Evolutionary conservation across 2,888 invertebrate genomes (phyloP).

Genomic region (Clivina fossor): DNA sequence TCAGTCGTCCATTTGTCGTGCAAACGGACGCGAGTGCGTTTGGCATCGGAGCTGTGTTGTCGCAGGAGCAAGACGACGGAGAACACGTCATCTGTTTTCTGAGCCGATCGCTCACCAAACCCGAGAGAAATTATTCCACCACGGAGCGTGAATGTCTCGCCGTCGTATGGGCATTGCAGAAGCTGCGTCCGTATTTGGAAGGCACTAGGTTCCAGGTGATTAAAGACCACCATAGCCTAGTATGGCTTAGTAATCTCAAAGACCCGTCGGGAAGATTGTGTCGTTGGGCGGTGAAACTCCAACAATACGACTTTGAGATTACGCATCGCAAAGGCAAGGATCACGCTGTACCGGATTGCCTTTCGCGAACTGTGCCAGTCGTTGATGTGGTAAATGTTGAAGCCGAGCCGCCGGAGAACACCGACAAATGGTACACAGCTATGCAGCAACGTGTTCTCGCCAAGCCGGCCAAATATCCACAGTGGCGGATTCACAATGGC

Average conservation of each 20-base stretch:
- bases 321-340: neutral
- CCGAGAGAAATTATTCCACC: slow-evolving; percentile 34
- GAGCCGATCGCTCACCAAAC: slow-evolving; percentile 26
- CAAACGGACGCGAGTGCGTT: slow-evolving; percentile 27
- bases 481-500: neutral
- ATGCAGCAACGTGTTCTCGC: neutral
- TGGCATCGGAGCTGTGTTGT: slow-evolving; percentile 20
- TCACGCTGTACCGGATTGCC: slow-evolving; percentile 1
- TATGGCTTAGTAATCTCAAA: slow-evolving; percentile 23
- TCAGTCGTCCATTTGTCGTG: slow-evolving; percentile 9
- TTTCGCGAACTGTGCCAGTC: neutral
- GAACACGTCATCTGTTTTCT: slow-evolving; percentile 36
- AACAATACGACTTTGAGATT: neutral
- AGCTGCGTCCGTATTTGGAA: slow-evolving; percentile 19
- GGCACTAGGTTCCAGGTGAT: slow-evolving; percentile 23
- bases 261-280: slow-evolving; percentile 5
- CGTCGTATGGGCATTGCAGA: slow-evolving; percentile 17
- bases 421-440: neutral
- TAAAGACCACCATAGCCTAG: slow-evolving; percentile 20
- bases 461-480: neutral
- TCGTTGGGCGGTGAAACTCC: neutral
- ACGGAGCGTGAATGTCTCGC: slow-evolving; percentile 30
- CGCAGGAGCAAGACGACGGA: slow-evolving; percentile 7
- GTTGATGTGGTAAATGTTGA: neutral
- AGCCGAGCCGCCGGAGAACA: neutral